Evolutionary conservation across 2,113 vertebrate genomes (phyloP).

Genomic region (Abramis brama): DNA sequence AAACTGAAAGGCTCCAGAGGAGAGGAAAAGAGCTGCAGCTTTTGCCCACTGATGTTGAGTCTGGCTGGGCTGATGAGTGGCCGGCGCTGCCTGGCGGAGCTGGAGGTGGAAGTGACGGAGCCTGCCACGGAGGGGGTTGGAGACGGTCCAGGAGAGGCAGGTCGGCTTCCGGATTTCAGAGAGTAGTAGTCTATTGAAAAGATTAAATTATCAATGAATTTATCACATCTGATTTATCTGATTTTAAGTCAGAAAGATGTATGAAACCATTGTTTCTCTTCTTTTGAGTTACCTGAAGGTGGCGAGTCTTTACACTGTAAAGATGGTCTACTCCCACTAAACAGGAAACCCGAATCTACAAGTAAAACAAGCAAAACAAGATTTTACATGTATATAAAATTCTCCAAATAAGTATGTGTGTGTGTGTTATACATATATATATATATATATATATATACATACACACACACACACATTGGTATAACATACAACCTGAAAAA

Average conservation of each 20-base stretch:
- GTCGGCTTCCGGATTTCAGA: slow-evolving; percentile 78
- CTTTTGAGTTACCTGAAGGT: slow-evolving; percentile 79
- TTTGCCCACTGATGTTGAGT: slow-evolving; percentile 87
- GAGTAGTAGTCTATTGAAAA: slow-evolving; percentile 86
- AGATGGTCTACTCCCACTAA: slow-evolving; percentile 89
- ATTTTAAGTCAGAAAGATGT: background rate
- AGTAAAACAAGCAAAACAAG: slow-evolving; percentile 10
- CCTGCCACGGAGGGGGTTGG: slow-evolving; percentile 86
- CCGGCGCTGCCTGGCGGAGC: slow-evolving; percentile 84
- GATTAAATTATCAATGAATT: too few species aligned
- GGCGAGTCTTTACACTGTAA: slow-evolving; percentile 83
- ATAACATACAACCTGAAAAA: too few species aligned
- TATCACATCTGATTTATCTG: background rate
- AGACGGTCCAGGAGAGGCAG: slow-evolving; percentile 84
- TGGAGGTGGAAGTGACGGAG: slow-evolving; percentile 85
- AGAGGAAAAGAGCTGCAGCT: slow-evolving; percentile 81
- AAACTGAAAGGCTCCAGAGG: slow-evolving; percentile 61
- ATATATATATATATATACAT: too few species aligned
- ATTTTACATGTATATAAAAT: too few species aligned
- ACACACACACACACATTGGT: too few species aligned
- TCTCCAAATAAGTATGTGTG: too few species aligned
- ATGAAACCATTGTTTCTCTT: background rate
- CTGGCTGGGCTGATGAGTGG: slow-evolving; percentile 95
- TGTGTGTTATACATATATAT: too few species aligned
- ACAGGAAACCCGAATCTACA: slow-evolving; percentile 93